A percentile compares a stretch with the other conserved stretches of the same genome.
Conservation (phyloP, 2,113 vertebrate species). For the Mormyrus lacerda region DNA sequence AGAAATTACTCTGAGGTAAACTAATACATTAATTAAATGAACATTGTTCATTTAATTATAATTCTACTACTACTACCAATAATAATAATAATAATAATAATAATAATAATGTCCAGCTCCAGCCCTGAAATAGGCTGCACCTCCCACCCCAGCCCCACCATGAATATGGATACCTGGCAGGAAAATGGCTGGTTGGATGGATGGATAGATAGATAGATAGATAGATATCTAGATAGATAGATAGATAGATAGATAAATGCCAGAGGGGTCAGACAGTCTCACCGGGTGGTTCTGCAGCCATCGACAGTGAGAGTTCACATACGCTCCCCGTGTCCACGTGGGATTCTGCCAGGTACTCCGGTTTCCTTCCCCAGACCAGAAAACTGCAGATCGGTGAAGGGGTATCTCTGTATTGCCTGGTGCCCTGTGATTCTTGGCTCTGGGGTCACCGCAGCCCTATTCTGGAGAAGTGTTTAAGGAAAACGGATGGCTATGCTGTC, state of each 20-base stretch:
- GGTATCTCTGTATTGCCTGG: not conserved
- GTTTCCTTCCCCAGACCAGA: not conserved
- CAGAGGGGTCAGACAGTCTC: not conserved
- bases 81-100: not conserved
- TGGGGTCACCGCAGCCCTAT: not conserved
- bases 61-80: not conserved
- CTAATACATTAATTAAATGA: not conserved
- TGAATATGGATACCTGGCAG: not conserved
- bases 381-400: not conserved
- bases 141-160: not conserved
- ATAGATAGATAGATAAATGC: not conserved
- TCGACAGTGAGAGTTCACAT: not conserved
- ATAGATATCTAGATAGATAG: not conserved
- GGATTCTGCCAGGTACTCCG: not conserved
- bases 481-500: not conserved
- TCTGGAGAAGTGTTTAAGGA: not conserved
- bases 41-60: not conserved
- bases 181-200: not conserved
- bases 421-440: not conserved
- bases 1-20: not conserved
- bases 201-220: not conserved
- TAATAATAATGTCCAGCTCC: not conserved
- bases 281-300: not conserved
- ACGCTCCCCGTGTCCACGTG: not conserved
- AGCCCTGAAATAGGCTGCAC: not conserved